A percentile compares a stretch with the other conserved stretches of the same genome.
These are phyloP conservation scores for Sphenodon punctatus DNA, from an alignment of 2,797 vertebrate genomes.

Conservation along the genomic window DNA sequence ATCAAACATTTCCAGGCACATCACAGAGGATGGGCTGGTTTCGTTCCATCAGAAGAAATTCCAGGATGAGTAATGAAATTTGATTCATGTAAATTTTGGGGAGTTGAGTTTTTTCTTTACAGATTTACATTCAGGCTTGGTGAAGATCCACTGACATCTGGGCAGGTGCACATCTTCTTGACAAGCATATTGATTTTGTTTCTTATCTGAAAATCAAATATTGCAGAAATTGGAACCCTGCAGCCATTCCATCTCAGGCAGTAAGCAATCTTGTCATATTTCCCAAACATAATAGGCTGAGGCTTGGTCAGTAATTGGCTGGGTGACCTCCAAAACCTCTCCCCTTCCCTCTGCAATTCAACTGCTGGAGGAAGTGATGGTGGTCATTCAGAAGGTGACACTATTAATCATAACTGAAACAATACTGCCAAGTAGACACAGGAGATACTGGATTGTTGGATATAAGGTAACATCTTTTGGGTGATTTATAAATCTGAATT, in stretches of 20 bases:
- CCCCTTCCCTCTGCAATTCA: no score
- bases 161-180: neutral
- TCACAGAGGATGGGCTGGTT: neutral
- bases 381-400: constrained; percentile 23
- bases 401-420: neutral
- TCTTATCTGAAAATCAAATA: constrained; percentile 9
- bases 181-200: constrained; percentile 1
- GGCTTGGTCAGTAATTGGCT: neutral
- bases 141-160: neutral
- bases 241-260: neutral
- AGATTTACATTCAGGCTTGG: neutral
- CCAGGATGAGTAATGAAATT: neutral
- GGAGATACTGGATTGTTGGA: neutral
- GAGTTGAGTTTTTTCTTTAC: no score
- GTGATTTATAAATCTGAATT: no score
- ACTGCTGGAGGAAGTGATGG: neutral
- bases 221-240: neutral
- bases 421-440: fast-evolving
- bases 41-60: neutral
- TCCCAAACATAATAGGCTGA: neutral
- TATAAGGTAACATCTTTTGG: neutral
- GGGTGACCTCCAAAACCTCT: neutral
- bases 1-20: constrained; percentile 19
- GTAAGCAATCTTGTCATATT: neutral
- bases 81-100: neutral